These are phyloP conservation scores for Myathropa florea DNA, from an alignment of 2,888 invertebrate genomes.

Conservation along the genomic window DNA sequence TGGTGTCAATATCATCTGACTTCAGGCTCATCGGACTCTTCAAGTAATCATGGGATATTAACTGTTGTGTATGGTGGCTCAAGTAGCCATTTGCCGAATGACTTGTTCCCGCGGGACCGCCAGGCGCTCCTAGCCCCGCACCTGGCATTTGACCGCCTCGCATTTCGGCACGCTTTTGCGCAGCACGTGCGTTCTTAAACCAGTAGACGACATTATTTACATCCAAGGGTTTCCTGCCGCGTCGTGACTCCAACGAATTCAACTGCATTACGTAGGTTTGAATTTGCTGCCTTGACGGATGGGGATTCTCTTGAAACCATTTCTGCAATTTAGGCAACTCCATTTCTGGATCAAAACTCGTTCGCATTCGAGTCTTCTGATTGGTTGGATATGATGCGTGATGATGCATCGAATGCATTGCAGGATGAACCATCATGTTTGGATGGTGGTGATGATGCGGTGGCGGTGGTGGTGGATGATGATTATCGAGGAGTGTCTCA, in stretches of 20 bases:
- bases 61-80: constrained; percentile 78
- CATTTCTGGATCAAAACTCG: constrained; percentile 97
- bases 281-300: constrained; percentile 97
- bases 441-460: constrained; percentile 76
- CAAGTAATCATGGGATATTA: constrained; percentile 85
- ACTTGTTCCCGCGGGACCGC: constrained; percentile 76
- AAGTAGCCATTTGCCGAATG: constrained; percentile 80
- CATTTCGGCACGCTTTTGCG: constrained; percentile 94
- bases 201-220: constrained; percentile 97
- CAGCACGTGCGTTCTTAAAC: constrained; percentile 99
- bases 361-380: constrained; percentile 96
- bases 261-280: constrained; percentile 97
- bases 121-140: constrained; percentile 72
- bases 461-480: constrained; percentile 64
- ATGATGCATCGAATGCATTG: constrained; percentile 87
- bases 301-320: constrained; percentile 98
- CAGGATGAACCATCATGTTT: constrained; percentile 84
- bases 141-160: constrained; percentile 78
- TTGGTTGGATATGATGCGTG: constrained; percentile 85
- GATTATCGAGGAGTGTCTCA: constrained; percentile 56
- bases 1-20: constrained; percentile 84
- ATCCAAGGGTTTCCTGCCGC: constrained; percentile 95
- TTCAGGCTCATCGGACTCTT: constrained; percentile 85
- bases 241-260: constrained; percentile 94
- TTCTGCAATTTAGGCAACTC: constrained; percentile 97